phyloP scores from a whole-genome alignment of 2,888 invertebrate species.

The Hyles lineata region DNA sequence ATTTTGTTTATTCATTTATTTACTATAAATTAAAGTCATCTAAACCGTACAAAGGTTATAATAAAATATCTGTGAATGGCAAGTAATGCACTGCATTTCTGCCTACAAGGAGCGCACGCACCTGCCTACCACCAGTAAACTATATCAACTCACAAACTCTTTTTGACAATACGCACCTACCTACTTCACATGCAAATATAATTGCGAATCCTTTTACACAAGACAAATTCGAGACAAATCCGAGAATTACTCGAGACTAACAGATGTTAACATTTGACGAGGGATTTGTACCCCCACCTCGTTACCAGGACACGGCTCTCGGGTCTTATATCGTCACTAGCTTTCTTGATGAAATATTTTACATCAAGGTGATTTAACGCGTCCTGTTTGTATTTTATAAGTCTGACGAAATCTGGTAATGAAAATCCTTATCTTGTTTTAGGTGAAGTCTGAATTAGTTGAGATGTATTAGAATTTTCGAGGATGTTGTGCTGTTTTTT shows the following conservation, averaged over 20 bases:
- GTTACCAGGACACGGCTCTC: not conserved
- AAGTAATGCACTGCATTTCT: too few species aligned
- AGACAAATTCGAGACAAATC: conserved; percentile 15
- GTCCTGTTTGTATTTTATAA: not conserved
- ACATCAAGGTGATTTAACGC: not conserved
- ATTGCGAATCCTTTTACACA: not conserved
- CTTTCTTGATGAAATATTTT: not conserved
- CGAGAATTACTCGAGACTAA: conserved; percentile 20
- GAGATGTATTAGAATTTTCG: too few species aligned
- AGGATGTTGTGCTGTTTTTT: too few species aligned
- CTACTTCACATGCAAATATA: not conserved
- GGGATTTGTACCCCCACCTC: conserved; percentile 9
- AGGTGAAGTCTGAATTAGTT: too few species aligned
- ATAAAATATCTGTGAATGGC: too few species aligned
- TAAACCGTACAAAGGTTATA: too few species aligned
- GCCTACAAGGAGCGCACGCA: too few species aligned
- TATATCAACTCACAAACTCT: not conserved
- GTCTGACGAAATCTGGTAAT: too few species aligned
- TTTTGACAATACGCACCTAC: not conserved
- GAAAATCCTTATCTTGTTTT: too few species aligned
- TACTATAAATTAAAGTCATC: too few species aligned
- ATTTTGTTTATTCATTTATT: too few species aligned
- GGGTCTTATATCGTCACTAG: not conserved
- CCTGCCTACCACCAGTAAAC: too few species aligned
- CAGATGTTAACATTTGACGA: not conserved